Evolutionary conservation across 2,113 vertebrate genomes (phyloP), one percentile per base, ranked within the genome.

Genomic region (Pogona vitticeps): DNA sequence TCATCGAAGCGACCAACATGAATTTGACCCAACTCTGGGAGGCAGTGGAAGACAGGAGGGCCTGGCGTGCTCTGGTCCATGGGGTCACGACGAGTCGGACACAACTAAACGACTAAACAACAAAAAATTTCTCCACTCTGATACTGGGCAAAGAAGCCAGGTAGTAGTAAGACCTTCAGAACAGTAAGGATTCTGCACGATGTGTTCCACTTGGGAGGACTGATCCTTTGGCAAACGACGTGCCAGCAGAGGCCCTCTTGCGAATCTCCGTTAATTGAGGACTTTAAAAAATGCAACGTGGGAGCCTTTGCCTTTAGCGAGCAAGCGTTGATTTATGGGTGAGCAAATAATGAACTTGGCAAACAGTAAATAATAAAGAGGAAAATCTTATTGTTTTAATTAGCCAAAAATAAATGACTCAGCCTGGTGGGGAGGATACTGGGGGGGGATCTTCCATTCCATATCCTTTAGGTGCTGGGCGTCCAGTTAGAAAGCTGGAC

Each of bases 351-450:
- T 95, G 95, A 95, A 95, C 93, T 95, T 31, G 90, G 87, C 93
- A 92, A 92, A 91, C 92, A 94, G 95, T 91, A 93, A 95, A 94
- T 96, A 96, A 96, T 95, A 95, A 95, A 95, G 90, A 82, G 92
- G 93, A 95, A 95, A 96, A 95, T 94, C 92, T 94, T 91, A 93
- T 89, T 88, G 91, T 94, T 94, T 95, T 95, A 96, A 96, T 96
- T 96, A 96, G 93, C 94, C 92, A 94, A 93, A 94, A 95, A 95
- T 88, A 95, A 96, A 96, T 93, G 95, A 88, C 88, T 88, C 88
- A 86, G 79, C 85, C 28, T 71, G 82, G 40, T 42, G 33, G 79
- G 71, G 89, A 91, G 89, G 91, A 91, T 94, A 91, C 82, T 68
- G 80, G 86, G 78, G 90, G 80, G 76, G 84, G 80, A 76, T 80